Conservation (phyloP, 64 coral and sea anemone genomes). For the Stichodactyla helianthus region DNA sequence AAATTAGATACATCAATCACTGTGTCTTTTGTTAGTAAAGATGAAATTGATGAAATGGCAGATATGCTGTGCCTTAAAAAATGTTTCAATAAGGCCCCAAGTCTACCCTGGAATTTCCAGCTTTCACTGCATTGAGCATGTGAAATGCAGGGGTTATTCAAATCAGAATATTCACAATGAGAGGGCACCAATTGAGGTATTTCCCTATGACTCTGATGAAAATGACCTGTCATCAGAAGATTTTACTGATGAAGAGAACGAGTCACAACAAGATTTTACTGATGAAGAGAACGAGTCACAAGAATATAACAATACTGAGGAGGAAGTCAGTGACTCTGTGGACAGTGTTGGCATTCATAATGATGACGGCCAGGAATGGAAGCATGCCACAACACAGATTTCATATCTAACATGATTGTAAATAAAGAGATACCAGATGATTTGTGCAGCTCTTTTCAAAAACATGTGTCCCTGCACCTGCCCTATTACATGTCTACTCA, state of each 20-base stretch:
- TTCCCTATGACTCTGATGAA: neutral
- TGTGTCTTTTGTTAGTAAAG: neutral
- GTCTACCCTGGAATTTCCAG: constrained; percentile 5
- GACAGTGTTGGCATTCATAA: neutral
- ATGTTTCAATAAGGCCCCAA: constrained; percentile 1
- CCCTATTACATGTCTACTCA: constrained; percentile 15
- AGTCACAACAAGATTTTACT: constrained; percentile 8
- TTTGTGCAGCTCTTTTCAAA: neutral
- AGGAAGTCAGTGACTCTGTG: neutral
- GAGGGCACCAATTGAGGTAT: neutral
- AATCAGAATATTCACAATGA: neutral
- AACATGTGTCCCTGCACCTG: neutral
- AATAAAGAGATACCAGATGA: neutral
- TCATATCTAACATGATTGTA: neutral
- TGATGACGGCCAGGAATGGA: neutral
- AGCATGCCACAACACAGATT: neutral
- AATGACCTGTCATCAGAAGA: constrained; percentile 5
- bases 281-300: neutral
- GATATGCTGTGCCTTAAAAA: neutral
- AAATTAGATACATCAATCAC: neutral
- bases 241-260: neutral
- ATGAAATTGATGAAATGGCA: neutral
- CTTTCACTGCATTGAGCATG: constrained; percentile 1
- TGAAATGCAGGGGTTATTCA: neutral
- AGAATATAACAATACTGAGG: too few species aligned